Percentiles rank a stretch among this genome's conserved stretches.
These are phyloP conservation scores for Lasioglossum figueresi DNA, from an alignment of 2,888 invertebrate species.

Conservation along the genomic window DNA sequence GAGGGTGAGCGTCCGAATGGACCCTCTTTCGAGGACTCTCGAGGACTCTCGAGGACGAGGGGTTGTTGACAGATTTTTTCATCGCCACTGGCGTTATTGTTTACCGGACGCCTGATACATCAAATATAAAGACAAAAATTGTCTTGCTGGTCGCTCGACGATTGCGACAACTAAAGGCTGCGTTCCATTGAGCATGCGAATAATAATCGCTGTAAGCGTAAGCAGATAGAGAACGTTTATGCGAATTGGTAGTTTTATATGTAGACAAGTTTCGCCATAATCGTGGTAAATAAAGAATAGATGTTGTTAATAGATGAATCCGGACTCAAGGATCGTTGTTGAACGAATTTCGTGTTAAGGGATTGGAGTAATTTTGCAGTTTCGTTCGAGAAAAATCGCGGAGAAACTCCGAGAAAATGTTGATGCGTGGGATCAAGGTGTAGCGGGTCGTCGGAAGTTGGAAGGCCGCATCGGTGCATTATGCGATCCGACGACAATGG, in stretches of 20 bases:
- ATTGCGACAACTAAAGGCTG: neutral
- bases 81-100: neutral
- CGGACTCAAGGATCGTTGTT: neutral
- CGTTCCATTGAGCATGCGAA: neutral
- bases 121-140: neutral
- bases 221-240: neutral
- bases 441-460: slow-evolving; percentile 45
- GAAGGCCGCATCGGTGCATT: slow-evolving; percentile 52
- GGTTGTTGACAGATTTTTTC: neutral
- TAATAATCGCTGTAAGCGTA: neutral
- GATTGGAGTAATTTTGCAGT: neutral
- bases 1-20: slow-evolving; percentile 50
- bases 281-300: no score
- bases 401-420: slow-evolving; percentile 29
- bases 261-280: neutral
- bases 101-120: neutral
- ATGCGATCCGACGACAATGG: slow-evolving; percentile 47
- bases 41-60: slow-evolving; percentile 31
- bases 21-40: slow-evolving; percentile 43
- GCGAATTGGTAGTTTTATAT: neutral
- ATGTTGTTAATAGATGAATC: neutral
- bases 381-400: neutral
- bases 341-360: neutral
- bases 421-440: slow-evolving; percentile 44
- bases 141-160: neutral